These are phyloP conservation scores for Ailuropoda melanoleuca DNA, from an alignment of 2,113 vertebrate species.

Conservation along the genomic window DNA sequence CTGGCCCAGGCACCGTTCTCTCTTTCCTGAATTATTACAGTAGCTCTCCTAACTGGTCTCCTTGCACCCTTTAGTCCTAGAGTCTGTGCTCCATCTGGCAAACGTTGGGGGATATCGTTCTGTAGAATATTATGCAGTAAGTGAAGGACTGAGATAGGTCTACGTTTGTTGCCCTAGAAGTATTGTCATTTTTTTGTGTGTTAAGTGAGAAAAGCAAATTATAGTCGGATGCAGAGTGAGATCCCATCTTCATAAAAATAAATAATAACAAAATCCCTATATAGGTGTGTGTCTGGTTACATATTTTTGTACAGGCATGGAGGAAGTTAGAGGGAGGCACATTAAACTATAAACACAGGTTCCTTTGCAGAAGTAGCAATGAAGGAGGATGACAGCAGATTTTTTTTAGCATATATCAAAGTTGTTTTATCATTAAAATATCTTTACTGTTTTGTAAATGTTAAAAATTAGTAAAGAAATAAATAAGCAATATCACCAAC, in stretches of 20 bases:
- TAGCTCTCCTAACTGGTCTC: neutral
- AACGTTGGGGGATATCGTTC: neutral
- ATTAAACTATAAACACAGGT: neutral
- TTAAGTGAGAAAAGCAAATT: neutral
- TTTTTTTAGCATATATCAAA: neutral
- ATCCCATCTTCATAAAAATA: neutral
- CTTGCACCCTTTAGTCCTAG: fast-evolving
- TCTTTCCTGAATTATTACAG: neutral
- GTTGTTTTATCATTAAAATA: neutral
- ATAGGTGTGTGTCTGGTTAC: neutral
- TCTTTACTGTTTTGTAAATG: neutral
- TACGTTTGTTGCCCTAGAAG: neutral
- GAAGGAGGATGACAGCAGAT: neutral
- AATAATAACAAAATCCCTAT: neutral
- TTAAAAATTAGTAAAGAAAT: conserved; percentile 28
- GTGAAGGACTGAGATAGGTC: neutral
- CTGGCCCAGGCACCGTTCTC: neutral
- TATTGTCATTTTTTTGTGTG: too few species aligned
- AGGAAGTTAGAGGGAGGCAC: neutral
- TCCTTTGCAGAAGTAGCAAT: neutral
- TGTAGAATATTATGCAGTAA: neutral
- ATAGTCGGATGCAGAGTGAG: neutral
- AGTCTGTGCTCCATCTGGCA: neutral
- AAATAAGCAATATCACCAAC: neutral
- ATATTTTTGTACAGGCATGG: neutral